phyloP scores from a whole-genome alignment of 2,888 invertebrate genomes.

The Eucera pruinosa region DNA sequence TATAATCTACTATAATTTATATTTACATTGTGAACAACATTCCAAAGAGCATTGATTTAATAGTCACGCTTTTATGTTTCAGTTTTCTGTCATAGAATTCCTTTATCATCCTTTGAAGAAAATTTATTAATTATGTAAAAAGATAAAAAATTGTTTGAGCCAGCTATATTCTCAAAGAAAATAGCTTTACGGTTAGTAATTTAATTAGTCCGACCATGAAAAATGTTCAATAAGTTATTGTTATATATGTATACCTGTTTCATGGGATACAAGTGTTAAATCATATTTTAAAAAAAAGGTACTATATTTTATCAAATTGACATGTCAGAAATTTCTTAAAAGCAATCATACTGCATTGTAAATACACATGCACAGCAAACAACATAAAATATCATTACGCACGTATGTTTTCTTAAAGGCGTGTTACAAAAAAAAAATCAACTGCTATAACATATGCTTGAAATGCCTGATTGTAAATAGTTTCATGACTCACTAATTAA shows the following conservation, averaged over 20 bases:
- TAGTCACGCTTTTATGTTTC: slow-evolving; percentile 27
- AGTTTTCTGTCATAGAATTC: slow-evolving; percentile 13
- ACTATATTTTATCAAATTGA: slow-evolving; percentile 64
- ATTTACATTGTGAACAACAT: slow-evolving; percentile 41
- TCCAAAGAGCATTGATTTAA: slow-evolving; percentile 50
- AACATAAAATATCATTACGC: slow-evolving; percentile 47
- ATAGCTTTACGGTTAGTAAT: slow-evolving; percentile 43
- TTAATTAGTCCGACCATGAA: slow-evolving; percentile 49
- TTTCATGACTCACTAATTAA: slow-evolving; percentile 55
- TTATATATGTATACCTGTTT: slow-evolving; percentile 54
- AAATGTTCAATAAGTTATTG: slow-evolving; percentile 65
- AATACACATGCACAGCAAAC: slow-evolving; percentile 61
- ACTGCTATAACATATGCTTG: slow-evolving; percentile 45
- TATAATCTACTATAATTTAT: slow-evolving; percentile 32
- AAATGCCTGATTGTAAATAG: slow-evolving; percentile 66
- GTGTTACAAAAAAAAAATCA: slow-evolving; percentile 41
- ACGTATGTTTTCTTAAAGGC: slow-evolving; percentile 26
- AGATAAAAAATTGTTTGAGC: slow-evolving; percentile 37
- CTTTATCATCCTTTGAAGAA: slow-evolving; percentile 14
- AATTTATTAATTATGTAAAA: slow-evolving; percentile 31
- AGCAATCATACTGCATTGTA: slow-evolving; percentile 64
- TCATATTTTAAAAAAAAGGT: slow-evolving; percentile 49
- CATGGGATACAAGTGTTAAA: slow-evolving; percentile 56
- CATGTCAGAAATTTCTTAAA: slow-evolving; percentile 54
- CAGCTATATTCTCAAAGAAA: slow-evolving; percentile 53